Conservation (phyloP, 2,797 vertebrate species). For the Eurystomus glaucurus region DNA sequence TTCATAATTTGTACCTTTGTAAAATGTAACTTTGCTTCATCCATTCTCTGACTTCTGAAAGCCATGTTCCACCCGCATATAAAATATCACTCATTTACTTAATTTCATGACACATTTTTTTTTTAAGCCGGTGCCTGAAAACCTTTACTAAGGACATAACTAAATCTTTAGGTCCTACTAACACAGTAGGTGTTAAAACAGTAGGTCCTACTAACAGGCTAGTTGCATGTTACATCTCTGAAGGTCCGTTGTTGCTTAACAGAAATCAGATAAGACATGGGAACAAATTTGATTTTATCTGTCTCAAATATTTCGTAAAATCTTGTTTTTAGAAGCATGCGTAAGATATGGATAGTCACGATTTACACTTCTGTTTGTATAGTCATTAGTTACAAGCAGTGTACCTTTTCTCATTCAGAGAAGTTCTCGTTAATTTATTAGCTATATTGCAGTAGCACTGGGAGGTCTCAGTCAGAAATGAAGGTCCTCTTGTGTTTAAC, state of each 20-base stretch:
- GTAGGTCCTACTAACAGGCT: not conserved
- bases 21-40: not conserved
- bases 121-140: not conserved
- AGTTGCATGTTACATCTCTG: rapidly evolving
- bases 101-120: not conserved
- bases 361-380: not conserved
- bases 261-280: not conserved
- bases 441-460: not conserved
- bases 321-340: not conserved
- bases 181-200: too few species aligned
- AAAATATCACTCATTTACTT: not conserved
- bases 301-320: not conserved
- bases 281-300: not conserved
- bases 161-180: not conserved
- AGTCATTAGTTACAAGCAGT: not conserved
- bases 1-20: not conserved
- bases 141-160: not conserved
- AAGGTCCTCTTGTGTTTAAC: not conserved
- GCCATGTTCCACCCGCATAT: not conserved
- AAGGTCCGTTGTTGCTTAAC: not conserved
- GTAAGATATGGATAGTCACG: not conserved
- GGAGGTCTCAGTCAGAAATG: not conserved
- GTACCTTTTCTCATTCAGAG: not conserved
- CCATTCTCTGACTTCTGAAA: not conserved
- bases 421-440: not conserved